Evolutionary conservation across 2,888 invertebrate species (phyloP).

Genomic region (Tetragonula carbonaria): DNA sequence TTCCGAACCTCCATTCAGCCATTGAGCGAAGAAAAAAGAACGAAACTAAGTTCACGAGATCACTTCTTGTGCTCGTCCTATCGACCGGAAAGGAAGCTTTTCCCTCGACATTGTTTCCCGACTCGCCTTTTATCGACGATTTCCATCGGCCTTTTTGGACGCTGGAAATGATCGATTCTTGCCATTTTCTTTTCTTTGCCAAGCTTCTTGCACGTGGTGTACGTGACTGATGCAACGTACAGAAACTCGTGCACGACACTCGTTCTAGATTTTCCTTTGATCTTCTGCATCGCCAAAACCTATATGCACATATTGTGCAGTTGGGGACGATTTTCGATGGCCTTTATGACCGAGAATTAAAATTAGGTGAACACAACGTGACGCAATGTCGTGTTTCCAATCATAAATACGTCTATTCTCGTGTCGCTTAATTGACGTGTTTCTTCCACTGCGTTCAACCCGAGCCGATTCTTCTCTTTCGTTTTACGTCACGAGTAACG

Average conservation of each 20-base stretch:
- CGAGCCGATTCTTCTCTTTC: not conserved
- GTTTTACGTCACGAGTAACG: not conserved
- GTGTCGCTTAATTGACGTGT: not conserved
- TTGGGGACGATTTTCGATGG: not conserved
- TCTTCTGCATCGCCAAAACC: not conserved
- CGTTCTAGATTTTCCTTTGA: slow-evolving; percentile 1
- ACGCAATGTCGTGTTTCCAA: slow-evolving; percentile 34
- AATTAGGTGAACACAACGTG: slow-evolving; percentile 44
- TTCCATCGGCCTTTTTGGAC: slow-evolving; percentile 24
- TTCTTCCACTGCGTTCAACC: not conserved
- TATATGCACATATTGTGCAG: not conserved
- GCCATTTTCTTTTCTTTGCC: slow-evolving; percentile 6
- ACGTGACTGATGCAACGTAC: slow-evolving; percentile 68
- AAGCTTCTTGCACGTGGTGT: slow-evolving; percentile 35
- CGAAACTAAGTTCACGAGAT: not conserved
- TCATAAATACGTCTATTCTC: slow-evolving; percentile 34
- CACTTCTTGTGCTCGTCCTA: not conserved
- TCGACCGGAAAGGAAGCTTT: not conserved
- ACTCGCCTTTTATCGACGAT: slow-evolving; percentile 5
- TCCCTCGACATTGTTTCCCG: not conserved
- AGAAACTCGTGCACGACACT: slow-evolving; percentile 14
- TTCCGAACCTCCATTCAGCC: not conserved
- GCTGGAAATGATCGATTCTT: slow-evolving; percentile 26
- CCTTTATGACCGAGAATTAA: slow-evolving; percentile 17
- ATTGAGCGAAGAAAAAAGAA: not conserved